Evolutionary conservation across 2,888 invertebrate species (phyloP), one percentile per base, ranked within the genome.

Genomic region (Idaea dimidiata): DNA sequence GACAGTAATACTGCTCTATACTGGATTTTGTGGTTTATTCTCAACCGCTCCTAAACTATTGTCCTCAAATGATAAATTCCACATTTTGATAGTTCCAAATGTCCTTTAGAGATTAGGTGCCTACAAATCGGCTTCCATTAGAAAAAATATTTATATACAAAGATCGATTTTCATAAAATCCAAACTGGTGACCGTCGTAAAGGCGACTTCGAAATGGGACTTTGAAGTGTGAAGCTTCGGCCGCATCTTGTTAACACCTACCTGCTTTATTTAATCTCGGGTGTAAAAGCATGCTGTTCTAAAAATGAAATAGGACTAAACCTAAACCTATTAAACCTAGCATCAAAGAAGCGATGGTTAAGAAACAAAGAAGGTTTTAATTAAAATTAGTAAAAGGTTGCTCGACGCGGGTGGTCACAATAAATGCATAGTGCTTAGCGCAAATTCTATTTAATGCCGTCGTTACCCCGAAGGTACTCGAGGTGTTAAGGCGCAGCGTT

Each of bases 361-460:
- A 43, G 43, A 43, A 43, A 43, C 43, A 43, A 43, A 43, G 14
- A 14, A 17, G 16, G 16, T 17, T 56, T 56, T 56, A 56, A 56
- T 56, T 56, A 56, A 56, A 56, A 70, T 70, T n/a, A 17, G n/a
- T 57, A 62, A 56, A 33, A 33, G 43, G 33, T 10, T 54, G 59
- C 33, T 31, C 59, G 14, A 56, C 65, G 56, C 66, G 59, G 61
- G 59, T 73, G 70, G 77, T 72, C 63, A 74, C 78, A 72, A 64
- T 75, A 75, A 76, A 71, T 78, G 81, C 78, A 77, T 75, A 74
- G 77, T 75, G 80, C 81, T 82, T 81, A 83, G 82, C 74, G 81
- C 83, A 82, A 84, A 83, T 85, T 83, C 80, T 74, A 79, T 75
- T 80, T 82, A 84, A 82, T 79, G 81, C 77, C 72, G 68, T 79